Conservation (phyloP, 2,888 invertebrate species). For the Epinotia bilunana region DNA sequence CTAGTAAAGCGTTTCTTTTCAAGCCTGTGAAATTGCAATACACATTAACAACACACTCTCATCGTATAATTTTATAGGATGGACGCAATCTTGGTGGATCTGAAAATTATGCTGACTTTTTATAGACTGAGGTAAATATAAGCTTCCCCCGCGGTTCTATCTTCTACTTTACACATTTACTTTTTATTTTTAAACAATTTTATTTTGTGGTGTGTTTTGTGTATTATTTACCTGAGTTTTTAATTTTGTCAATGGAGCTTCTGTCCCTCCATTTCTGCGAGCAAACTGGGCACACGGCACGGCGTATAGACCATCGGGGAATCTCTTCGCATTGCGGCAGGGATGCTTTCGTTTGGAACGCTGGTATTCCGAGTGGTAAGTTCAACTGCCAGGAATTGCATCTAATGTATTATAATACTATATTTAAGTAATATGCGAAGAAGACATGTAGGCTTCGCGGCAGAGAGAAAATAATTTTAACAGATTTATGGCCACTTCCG, state of each 20-base stretch:
- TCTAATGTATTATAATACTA: no score
- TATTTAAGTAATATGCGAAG: no score
- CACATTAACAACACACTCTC: neutral
- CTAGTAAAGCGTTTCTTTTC: constrained; percentile 69
- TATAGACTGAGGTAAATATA: no score
- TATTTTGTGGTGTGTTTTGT: neutral
- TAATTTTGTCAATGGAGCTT: constrained; percentile 69
- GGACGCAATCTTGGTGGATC: no score
- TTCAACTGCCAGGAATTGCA: constrained; percentile 54
- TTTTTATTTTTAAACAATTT: no score
- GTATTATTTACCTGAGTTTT: constrained; percentile 68
- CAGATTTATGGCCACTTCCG: no score
- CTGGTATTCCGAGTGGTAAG: constrained; percentile 63
- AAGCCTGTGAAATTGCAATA: constrained; percentile 60
- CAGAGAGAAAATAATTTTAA: neutral
- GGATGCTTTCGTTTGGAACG: constrained; percentile 62
- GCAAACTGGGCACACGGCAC: constrained; percentile 78
- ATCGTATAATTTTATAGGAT: no score
- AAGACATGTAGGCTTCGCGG: neutral
- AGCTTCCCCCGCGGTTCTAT: no score
- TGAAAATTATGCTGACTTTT: no score
- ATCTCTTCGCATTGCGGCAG: constrained; percentile 54
- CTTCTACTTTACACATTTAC: no score
- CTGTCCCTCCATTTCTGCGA: constrained; percentile 78
- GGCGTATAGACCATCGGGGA: constrained; percentile 76